Percentiles rank a stretch among this genome's conserved stretches.
Evolutionary conservation across 30 jellyfish, hydroid and myxozoan genomes (phyloP).

Genomic region (Chrysaora quinquecirrha): DNA sequence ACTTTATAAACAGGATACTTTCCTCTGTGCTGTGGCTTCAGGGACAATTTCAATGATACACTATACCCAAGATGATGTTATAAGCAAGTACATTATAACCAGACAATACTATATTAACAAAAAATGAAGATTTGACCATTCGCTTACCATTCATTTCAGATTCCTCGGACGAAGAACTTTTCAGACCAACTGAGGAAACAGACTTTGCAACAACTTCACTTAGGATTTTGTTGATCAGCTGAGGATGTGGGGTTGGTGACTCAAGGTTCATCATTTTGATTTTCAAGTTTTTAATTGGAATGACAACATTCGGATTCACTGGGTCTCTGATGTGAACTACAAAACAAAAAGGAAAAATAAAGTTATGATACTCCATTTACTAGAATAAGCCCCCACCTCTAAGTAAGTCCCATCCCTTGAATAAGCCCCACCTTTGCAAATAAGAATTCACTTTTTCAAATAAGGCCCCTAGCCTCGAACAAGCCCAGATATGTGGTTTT

Average conservation of each 20-base stretch:
- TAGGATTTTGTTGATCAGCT: slow-evolving; percentile 61
- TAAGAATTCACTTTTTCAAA: no score
- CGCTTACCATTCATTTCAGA: slow-evolving; percentile 55
- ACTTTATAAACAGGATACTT: no score
- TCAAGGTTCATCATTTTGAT: slow-evolving; percentile 66
- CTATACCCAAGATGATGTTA: no score
- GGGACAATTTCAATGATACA: no score
- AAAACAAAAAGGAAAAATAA: neutral
- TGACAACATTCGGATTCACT: slow-evolving; percentile 80
- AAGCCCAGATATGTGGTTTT: neutral
- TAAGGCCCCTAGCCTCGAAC: neutral
- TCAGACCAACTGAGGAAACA: slow-evolving; percentile 65
- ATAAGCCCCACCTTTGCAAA: no score
- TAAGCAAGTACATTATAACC: no score
- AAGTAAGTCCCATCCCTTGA: no score
- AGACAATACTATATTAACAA: no score
- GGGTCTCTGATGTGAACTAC: slow-evolving; percentile 91
- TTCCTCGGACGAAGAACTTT: slow-evolving; percentile 43
- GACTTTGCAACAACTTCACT: slow-evolving; percentile 85
- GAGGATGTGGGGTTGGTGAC: slow-evolving; percentile 75
- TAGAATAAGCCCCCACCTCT: no score
- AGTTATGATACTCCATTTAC: neutral
- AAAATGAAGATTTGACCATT: no score
- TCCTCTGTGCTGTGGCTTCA: no score
- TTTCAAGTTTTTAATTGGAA: slow-evolving; percentile 73